Percentiles rank a stretch among this genome's conserved stretches.
phyloP scores from a whole-genome alignment of 2,113 vertebrate species.

The Nothobranchius furzeri region DNA sequence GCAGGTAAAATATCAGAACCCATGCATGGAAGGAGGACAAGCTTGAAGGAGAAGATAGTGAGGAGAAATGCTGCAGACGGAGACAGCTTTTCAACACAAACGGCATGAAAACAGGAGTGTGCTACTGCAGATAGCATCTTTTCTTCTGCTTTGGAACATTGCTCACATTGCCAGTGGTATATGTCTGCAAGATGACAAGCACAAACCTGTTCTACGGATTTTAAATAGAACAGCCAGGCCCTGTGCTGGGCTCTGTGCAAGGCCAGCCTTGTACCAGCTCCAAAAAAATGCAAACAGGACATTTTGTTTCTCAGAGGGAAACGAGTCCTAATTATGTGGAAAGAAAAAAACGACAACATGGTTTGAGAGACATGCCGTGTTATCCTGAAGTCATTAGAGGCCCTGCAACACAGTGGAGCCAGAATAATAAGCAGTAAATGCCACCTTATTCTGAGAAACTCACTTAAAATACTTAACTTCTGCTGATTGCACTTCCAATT shows the following conservation, averaged over 20 bases:
- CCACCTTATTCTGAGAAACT: conserved; percentile 15
- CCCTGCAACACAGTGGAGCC: conserved; percentile 10
- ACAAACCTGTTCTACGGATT: conserved; percentile 72
- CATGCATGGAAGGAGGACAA: conserved; percentile 41
- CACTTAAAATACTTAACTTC: conserved; percentile 19
- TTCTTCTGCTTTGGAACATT: conserved; percentile 76
- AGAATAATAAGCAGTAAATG: conserved; percentile 38
- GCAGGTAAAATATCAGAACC: conserved; percentile 26
- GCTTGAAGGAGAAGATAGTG: conserved; percentile 51
- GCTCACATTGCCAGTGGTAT: conserved; percentile 76
- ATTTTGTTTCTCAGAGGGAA: conserved; percentile 59
- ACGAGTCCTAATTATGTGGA: conserved; percentile 57
- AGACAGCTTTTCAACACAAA: conserved; percentile 49
- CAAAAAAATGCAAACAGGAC: conserved; percentile 72
- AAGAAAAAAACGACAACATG: conserved; percentile 19
- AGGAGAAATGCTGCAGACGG: conserved; percentile 25
- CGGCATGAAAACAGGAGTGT: conserved; percentile 63
- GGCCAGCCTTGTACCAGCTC: conserved; percentile 48
- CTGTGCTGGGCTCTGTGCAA: conserved; percentile 57
- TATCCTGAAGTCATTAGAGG: conserved; percentile 53
- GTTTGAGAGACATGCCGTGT: conserved; percentile 43
- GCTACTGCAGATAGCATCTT: conserved; percentile 76
- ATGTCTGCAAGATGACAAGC: conserved; percentile 69
- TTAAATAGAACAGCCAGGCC: conserved; percentile 71
- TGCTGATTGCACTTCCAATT: not conserved